Evolutionary conservation across 2,888 invertebrate species (phyloP).

Genomic region (Dicyrtoma fusca): DNA sequence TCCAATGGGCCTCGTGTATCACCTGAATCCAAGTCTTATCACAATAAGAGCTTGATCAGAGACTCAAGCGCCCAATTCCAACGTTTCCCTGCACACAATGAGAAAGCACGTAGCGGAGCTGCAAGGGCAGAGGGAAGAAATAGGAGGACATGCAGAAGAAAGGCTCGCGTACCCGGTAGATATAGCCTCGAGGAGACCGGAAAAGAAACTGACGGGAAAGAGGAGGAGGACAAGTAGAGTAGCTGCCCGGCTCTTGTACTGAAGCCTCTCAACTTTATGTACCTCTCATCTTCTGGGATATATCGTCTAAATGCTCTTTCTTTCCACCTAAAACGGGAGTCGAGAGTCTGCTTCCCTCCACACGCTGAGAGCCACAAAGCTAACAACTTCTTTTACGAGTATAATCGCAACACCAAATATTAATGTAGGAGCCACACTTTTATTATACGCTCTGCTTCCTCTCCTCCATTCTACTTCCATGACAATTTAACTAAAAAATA

Average conservation of each 20-base stretch:
- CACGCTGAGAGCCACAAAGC: background rate
- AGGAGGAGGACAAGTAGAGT: slow-evolving; percentile 4
- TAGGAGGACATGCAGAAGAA: background rate
- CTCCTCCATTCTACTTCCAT: background rate
- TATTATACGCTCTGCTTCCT: slow-evolving; percentile 13
- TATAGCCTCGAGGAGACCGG: slow-evolving; percentile 33
- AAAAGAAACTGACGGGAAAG: slow-evolving; percentile 36
- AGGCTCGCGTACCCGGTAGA: slow-evolving; percentile 2
- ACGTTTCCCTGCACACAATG: background rate
- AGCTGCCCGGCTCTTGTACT: no score
- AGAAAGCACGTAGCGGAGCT: background rate
- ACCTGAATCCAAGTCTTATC: slow-evolving; percentile 22
- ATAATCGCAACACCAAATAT: slow-evolving; percentile 18
- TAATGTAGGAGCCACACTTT: slow-evolving; percentile 15
- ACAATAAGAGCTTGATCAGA: slow-evolving; percentile 27
- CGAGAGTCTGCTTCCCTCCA: background rate
- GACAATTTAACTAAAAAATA: background rate
- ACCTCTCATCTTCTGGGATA: no score
- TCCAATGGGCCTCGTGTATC: slow-evolving; percentile 27
- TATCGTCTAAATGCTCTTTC: background rate
- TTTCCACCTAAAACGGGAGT: background rate
- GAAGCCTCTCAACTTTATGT: no score
- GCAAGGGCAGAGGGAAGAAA: background rate
- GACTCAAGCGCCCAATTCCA: no score
- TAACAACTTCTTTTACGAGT: slow-evolving; percentile 7